These are phyloP conservation scores for Tachina lurida DNA, from an alignment of 2,888 invertebrate species.

Conservation along the genomic window DNA sequence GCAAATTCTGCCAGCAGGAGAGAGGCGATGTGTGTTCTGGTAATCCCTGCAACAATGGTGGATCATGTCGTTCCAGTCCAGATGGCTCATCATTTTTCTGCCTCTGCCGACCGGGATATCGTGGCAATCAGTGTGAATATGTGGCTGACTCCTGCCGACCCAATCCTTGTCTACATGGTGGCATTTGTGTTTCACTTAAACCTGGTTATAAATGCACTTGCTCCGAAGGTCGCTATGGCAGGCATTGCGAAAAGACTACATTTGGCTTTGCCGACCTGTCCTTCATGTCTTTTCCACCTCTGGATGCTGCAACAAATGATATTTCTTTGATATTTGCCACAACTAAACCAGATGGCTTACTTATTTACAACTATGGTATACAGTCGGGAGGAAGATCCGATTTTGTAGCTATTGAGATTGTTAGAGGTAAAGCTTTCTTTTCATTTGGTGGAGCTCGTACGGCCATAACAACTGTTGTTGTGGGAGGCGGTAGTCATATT, in stretches of 20 bases:
- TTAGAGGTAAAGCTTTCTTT: conserved; percentile 92
- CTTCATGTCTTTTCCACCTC: conserved; percentile 92
- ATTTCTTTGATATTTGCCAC: conserved; percentile 96
- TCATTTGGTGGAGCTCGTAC: conserved; percentile 95
- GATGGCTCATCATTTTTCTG: conserved; percentile 96
- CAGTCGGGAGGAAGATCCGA: conserved; percentile 95
- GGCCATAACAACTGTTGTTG: conserved; percentile 91
- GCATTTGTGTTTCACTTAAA: conserved; percentile 93
- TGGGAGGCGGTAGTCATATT: conserved; percentile 83
- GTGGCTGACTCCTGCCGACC: conserved; percentile 94
- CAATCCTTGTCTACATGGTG: conserved; percentile 96
- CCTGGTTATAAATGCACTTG: conserved; percentile 94
- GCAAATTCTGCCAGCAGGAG: conserved; percentile 92
- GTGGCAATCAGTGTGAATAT: conserved; percentile 95
- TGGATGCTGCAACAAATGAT: conserved; percentile 95
- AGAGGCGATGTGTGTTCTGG: conserved; percentile 92
- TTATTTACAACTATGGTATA: conserved; percentile 95
- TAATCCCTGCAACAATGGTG: conserved; percentile 95
- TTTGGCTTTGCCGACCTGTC: conserved; percentile 95
- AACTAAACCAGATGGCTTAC: conserved; percentile 91
- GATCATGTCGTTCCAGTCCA: conserved; percentile 94
- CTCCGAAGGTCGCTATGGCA: conserved; percentile 93
- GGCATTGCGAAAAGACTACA: conserved; percentile 95
- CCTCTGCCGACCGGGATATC: conserved; percentile 94
- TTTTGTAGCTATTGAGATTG: conserved; percentile 95